phyloP scores from a whole-genome alignment of 2,113 vertebrate species.

The Scortum barcoo region DNA sequence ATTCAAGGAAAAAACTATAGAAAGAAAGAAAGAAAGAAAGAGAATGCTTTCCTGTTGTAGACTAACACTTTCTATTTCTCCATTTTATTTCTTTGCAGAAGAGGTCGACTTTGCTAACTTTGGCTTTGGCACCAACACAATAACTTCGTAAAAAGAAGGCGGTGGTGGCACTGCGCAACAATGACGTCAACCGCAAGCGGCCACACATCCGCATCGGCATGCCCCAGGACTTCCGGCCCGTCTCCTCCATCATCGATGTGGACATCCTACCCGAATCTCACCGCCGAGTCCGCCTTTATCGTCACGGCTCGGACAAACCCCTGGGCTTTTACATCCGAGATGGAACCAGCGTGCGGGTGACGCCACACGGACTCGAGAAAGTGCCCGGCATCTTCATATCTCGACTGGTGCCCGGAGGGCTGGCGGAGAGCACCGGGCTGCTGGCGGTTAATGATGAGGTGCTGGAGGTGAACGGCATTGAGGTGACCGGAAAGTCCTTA shows the following conservation, averaged over 20 bases:
- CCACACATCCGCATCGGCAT: conserved; percentile 94
- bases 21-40: neutral
- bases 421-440: conserved; percentile 96
- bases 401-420: conserved; percentile 94
- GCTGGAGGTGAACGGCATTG: conserved; percentile 98
- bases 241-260: conserved; percentile 98
- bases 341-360: conserved; percentile 95
- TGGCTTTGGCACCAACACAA: conserved; percentile 91
- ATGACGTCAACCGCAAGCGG: conserved; percentile 92
- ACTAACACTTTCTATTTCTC: conserved; percentile 5
- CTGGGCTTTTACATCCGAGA: conserved; percentile 98
- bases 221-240: conserved; percentile 96
- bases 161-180: conserved; percentile 91
- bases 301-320: conserved; percentile 95
- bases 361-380: conserved; percentile 95
- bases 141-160: conserved; percentile 91
- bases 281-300: conserved; percentile 93
- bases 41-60: neutral
- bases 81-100: conserved; percentile 84
- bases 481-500: conserved; percentile 96
- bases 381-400: conserved; percentile 99
- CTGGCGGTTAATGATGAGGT: conserved; percentile 99
- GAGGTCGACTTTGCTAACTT: conserved; percentile 95
- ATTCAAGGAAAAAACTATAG: neutral
- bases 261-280: conserved; percentile 98